A percentile compares a stretch with the other conserved stretches of the same genome.
Conservation (phyloP, 2,888 invertebrate species). For the Agrilus mali region DNA sequence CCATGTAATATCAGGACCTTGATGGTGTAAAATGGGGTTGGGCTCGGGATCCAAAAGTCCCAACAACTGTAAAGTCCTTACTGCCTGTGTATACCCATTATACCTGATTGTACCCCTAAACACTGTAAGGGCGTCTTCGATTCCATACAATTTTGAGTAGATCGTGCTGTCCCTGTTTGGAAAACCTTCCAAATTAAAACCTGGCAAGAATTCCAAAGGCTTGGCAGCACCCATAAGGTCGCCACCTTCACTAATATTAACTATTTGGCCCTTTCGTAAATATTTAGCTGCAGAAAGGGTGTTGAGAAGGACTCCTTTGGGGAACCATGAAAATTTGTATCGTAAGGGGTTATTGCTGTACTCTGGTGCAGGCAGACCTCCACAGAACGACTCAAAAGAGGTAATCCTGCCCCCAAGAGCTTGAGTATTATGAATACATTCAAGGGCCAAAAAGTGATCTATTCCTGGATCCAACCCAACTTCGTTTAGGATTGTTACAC, state of each 20-base stretch:
- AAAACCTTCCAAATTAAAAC: slow-evolving; percentile 91
- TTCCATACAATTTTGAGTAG: slow-evolving; percentile 79
- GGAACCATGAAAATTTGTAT: slow-evolving; percentile 96
- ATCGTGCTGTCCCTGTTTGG: slow-evolving; percentile 92
- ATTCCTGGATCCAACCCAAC: slow-evolving; percentile 94
- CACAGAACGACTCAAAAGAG: slow-evolving; percentile 94
- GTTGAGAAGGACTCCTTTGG: slow-evolving; percentile 83
- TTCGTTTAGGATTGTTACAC: slow-evolving; percentile 90
- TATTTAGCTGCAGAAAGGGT: slow-evolving; percentile 81
- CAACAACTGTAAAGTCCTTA: slow-evolving; percentile 74
- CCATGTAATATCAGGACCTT: slow-evolving; percentile 96
- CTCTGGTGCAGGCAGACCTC: slow-evolving; percentile 95
- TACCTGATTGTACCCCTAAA: slow-evolving; percentile 90
- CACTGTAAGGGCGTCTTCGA: slow-evolving; percentile 76
- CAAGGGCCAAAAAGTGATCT: slow-evolving; percentile 82
- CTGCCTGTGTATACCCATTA: slow-evolving; percentile 75
- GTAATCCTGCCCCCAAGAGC: slow-evolving; percentile 82
- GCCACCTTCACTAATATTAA: slow-evolving; percentile 82
- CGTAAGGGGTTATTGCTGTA: slow-evolving; percentile 80
- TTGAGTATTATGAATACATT: slow-evolving; percentile 89
- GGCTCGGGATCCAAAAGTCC: slow-evolving; percentile 79
- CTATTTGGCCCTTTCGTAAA: slow-evolving; percentile 38
- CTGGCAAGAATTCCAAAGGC: slow-evolving; percentile 82
- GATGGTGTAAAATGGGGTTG: slow-evolving; percentile 83
- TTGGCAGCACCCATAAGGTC: slow-evolving; percentile 74